Base-by-base conservation (phyloP, 2,888 invertebrate species). In the Griposia aprilina region DNA sequence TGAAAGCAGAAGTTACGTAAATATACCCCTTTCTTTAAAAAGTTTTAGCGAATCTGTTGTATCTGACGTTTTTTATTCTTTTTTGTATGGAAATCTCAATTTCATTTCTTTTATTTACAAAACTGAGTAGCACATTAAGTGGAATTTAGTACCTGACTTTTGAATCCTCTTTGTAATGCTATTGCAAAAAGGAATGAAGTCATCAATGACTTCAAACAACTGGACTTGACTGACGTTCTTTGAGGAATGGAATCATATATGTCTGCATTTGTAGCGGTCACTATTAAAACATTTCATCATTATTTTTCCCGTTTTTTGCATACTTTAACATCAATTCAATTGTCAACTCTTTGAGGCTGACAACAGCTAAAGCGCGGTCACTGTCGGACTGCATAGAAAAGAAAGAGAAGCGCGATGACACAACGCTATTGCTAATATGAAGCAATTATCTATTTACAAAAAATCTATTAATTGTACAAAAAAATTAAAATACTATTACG, bases 1-100 rank as follows among this genome's bases (percentile, higher is more conserved):
- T 74, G 48, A 83, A 83, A 57, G 50, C 41, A 72, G 63, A 74
- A 86, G 79, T 86, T 78, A 78, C 60, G 84, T 72, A 84, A 84
- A 83, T 69, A 83, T 30, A 84, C 84, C 87, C 84, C 59, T 83
- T 84, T 86, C 65, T 84, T 86, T 65, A 23, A 66, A 63, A 86
- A 86, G 45, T 84, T 86, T 70, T 48, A 72, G 84, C 66, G 41
- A 59, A 77, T 77, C 72, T 86, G 78, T 78, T 74, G 63, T 59
- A 67, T 84, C 82, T 82, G 26, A 76, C 17, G 36, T 15, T 71
- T 74, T 45, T 76, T 74, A 30, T 15, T 73, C 52, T 2, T 45
- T 55, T 74, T 74, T 65, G 23, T 11, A 45, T 50, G 13, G 41
- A 74, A 72, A 83, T 62, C 48, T 30, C 52, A 73, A 74, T 70